phyloP scores from a whole-genome alignment of 2,888 invertebrate genomes.

The Apodemia hepburni region DNA sequence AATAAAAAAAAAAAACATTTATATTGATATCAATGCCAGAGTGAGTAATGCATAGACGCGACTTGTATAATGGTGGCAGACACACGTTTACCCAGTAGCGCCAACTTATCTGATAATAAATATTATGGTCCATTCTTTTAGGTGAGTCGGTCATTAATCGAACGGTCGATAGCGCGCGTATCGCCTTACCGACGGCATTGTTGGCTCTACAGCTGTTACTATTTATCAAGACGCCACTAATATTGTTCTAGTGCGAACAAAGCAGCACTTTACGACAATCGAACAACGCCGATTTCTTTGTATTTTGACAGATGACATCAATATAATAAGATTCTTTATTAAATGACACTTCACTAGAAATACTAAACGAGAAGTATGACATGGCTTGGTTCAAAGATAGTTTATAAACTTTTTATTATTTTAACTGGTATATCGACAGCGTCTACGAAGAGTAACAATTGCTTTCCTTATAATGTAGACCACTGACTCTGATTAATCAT shows the following conservation, averaged over 20 bases:
- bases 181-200: conserved; percentile 75
- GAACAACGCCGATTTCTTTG: conserved; percentile 57
- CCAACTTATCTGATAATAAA: conserved; percentile 77
- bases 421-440: no score
- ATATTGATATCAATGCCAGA: conserved; percentile 54
- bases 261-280: conserved; percentile 46
- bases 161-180: conserved; percentile 71
- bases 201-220: conserved; percentile 71
- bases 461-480: no score
- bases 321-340: conserved; percentile 56
- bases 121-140: conserved; percentile 79
- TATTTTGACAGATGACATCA: conserved; percentile 62
- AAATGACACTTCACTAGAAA: conserved; percentile 44
- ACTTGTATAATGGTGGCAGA: conserved; percentile 65
- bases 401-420: background rate
- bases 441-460: no score
- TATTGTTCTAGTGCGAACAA: conserved; percentile 69
- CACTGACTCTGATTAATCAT: no score
- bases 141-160: conserved; percentile 77
- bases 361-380: background rate
- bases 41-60: conserved; percentile 71
- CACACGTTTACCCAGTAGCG: conserved; percentile 74
- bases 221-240: conserved; percentile 76
- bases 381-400: background rate
- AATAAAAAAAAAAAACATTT: background rate